Percentiles rank a stretch among this genome's conserved stretches.
phyloP scores from a whole-genome alignment of 2,797 vertebrate genomes.

The Pseudomugil gertrudae region DNA sequence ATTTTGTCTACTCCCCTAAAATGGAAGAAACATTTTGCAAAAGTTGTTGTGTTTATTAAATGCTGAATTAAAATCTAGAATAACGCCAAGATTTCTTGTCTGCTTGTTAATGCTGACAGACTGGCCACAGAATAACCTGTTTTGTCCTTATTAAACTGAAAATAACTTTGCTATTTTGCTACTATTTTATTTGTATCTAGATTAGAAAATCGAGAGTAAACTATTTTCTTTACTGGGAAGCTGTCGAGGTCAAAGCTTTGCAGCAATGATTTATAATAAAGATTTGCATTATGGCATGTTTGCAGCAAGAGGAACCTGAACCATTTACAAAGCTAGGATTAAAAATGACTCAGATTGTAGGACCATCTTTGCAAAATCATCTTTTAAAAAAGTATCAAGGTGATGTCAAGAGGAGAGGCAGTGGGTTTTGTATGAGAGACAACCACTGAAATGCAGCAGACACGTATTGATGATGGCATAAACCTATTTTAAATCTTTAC shows the following conservation, averaged over 20 bases:
- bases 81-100: too few relatives aligned
- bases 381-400: neutral
- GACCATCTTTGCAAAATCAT: neutral
- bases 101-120: neutral
- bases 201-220: neutral
- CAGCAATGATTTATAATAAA: too few relatives aligned
- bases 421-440: neutral
- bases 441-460: too few relatives aligned
- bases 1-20: neutral
- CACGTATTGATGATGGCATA: neutral
- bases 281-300: too few relatives aligned
- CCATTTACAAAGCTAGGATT: neutral
- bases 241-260: too few relatives aligned
- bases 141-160: too few relatives aligned
- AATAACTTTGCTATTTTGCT: too few relatives aligned
- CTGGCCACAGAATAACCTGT: too few relatives aligned
- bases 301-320: neutral
- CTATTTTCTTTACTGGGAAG: neutral
- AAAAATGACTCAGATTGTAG: neutral
- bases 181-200: neutral
- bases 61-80: too few relatives aligned
- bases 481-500: neutral
- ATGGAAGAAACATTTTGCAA: neutral
- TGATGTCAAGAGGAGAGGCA: too few relatives aligned
- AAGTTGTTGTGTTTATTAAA: neutral